Conservation (phyloP, 2,888 invertebrate genomes). For the Caenorhabditis afra region DNA sequence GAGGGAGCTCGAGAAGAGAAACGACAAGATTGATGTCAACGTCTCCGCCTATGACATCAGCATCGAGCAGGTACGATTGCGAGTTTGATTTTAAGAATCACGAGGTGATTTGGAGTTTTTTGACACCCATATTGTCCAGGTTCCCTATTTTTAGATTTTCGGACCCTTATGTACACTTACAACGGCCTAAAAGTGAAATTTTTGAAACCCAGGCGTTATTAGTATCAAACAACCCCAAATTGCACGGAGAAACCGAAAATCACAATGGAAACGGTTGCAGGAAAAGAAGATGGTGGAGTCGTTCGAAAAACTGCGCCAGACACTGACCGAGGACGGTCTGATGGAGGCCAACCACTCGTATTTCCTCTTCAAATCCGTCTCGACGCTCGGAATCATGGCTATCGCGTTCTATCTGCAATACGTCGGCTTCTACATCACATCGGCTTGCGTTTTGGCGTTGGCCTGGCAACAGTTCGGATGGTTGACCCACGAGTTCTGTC, state of each 20-base stretch:
- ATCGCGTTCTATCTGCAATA: conserved; percentile 74
- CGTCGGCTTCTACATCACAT: conserved; percentile 67
- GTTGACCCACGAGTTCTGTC: conserved; percentile 77
- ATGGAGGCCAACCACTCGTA: conserved; percentile 70
- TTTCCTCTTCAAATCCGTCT: conserved; percentile 69
- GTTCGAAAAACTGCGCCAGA: conserved; percentile 76
- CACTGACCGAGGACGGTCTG: conserved; percentile 72
- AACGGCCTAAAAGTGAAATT: conserved; percentile 3
- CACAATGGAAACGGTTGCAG: conserved; percentile 53
- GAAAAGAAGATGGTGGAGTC: conserved; percentile 77
- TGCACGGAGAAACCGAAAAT: not conserved
- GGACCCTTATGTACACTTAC: too few species aligned
- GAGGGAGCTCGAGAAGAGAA: conserved; percentile 58
- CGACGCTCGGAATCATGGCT: conserved; percentile 66
- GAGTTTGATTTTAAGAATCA: not conserved
- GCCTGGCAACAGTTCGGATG: conserved; percentile 80
- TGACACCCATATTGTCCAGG: conserved; percentile 8
- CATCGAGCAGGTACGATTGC: conserved; percentile 69
- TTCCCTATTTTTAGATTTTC: not conserved
- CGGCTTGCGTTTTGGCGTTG: conserved; percentile 74
- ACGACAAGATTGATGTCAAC: conserved; percentile 70
- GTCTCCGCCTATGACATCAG: conserved; percentile 74
- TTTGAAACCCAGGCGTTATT: conserved; percentile 30
- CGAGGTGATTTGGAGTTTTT: not conserved
- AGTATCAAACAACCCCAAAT: conserved; percentile 73